Evolutionary conservation across 1,140 invertebrate species (phyloP), one percentile per base, ranked within the genome.

Genomic region (Lutraria rhynchaena): DNA sequence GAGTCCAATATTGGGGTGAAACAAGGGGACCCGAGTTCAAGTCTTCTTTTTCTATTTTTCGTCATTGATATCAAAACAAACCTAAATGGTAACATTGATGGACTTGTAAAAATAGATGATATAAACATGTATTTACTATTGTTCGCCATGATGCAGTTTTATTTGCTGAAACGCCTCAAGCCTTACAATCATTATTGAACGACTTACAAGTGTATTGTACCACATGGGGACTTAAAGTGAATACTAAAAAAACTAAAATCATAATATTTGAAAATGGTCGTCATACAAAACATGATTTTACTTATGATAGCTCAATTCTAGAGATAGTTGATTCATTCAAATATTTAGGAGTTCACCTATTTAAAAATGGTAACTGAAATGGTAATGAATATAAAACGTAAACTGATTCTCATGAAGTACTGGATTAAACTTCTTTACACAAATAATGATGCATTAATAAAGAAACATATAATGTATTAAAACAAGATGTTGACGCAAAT

Each of bases 331-430:
- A 46, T 24, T 60, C 57, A n/a, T 75, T 75, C 55, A 75, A 63
- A 63, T 75, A 75, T 37, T n/a, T 61, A 11, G 73, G 73, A 17
- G 27, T 75, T 17, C 27, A 61, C 19, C 37, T 75, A 1, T 75
- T 75, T 22, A 61, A 75, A 75, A 75, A 75, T 63, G 73, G 73
- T 17, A 55, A 46, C 31, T 75, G 73, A 58, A 44, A 41, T 49
- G 19, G 73, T 11, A 75, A 53, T 53, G 41, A 35, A 17, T 33
- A 55, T 71, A 4, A 17, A 19, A 27, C 29, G 69, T 15, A 51
- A 71, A n/a, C 24, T 71, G 19, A 51, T 24, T 51, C n/a, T 70
- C 1, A 24, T 49, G 4, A 44, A 49, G n/a, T 65, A 65, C 24
- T 69, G n/a, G 41, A 35, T 46, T 46, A 15, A 19, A 29, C 17